Evolutionary conservation across 1,140 invertebrate genomes (phyloP), one percentile per base, ranked within the genome.

Genomic region (Eumaeus atala): DNA sequence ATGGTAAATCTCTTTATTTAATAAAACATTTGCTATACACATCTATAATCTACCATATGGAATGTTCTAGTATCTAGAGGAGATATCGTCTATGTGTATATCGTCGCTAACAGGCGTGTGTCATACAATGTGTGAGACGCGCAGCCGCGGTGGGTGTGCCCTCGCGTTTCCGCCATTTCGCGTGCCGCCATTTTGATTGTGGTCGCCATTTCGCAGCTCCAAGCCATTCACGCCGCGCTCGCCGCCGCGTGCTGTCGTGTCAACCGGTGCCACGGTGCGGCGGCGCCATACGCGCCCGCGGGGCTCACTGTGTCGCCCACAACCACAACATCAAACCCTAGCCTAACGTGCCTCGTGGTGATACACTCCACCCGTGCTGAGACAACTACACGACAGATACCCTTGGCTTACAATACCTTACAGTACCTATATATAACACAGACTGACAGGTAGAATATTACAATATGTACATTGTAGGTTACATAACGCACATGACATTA

Each of bases 111-210:
- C 51, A 38, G 33, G 36, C 17, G 1, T 47, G 48, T 56, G 71
- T 78, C 70, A 75, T 11, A 75, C 53, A 44, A 73, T 53, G 64
- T 72, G 74, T 51, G 72, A 66, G 66, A 64, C 56, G 50, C 64
- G 66, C 35, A 56, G 44, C 40, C 64, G 65, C 50, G 60, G 67
- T 34, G 58, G 54, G 8, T 56, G 56, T 33, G 58, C 37, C 48
- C 50, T 54, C 51, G 52, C 4, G 58, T 7, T 38, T 54, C 36
- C 51, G 37, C 49, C 58, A 47, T 53, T 53, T 53, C 53, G 56
- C 33, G 17, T n/a, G 12, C 38, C 51, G 37, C 49, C 58, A 47
- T 53, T 49, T 48, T 53, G 56, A 17, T 17, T 9, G 9, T 16
- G 52, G 47, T 38, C 56, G 51, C 48, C 57, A 47, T 55, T 54